Conservation (phyloP, 2,888 invertebrate genomes). For the Arge pagana region DNA sequence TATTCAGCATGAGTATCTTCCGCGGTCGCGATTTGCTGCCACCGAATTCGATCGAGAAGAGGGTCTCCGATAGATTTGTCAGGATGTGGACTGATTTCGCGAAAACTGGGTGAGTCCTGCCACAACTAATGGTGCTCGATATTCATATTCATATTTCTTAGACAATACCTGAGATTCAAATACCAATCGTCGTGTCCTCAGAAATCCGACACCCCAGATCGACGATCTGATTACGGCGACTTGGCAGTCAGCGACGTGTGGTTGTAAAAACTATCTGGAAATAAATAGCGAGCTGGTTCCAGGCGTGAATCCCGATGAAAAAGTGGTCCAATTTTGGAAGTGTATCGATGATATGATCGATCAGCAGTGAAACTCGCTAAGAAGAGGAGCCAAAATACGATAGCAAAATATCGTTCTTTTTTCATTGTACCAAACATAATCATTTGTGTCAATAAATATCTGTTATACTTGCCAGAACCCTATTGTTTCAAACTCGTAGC, state of each 20-base stretch:
- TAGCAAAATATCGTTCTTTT: no score
- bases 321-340: slow-evolving; percentile 34
- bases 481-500: no score
- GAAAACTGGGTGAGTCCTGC: slow-evolving; percentile 45
- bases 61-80: slow-evolving; percentile 39
- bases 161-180: no score
- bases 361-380: no score
- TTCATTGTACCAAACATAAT: no score
- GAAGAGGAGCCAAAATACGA: no score
- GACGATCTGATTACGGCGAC: slow-evolving; percentile 33
- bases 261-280: slow-evolving; percentile 35
- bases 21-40: slow-evolving; percentile 22
- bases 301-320: slow-evolving; percentile 26
- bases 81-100: slow-evolving; percentile 49
- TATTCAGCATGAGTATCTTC: not conserved
- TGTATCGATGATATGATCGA: not conserved
- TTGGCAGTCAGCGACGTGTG: slow-evolving; percentile 37
- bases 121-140: no score
- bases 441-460: no score
- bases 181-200: no score
- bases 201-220: slow-evolving; percentile 39
- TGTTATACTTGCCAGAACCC: no score
- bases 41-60: slow-evolving; percentile 37
- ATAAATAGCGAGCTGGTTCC: slow-evolving; percentile 34
- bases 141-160: no score